Conservation (phyloP, 1,140 invertebrate genomes). For the Calephelis nemesis region DNA sequence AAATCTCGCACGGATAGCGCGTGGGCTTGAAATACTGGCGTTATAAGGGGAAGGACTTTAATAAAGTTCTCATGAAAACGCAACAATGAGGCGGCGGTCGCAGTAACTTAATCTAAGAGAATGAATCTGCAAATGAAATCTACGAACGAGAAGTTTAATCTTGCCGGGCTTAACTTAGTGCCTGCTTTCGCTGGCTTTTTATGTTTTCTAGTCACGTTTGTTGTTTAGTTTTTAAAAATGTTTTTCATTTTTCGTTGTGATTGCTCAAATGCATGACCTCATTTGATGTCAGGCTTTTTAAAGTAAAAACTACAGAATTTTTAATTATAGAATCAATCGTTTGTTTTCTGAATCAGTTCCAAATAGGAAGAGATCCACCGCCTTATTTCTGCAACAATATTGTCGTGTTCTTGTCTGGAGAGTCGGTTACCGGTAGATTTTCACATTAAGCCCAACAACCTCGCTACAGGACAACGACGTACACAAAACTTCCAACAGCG, state of each 20-base stretch:
- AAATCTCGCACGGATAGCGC: constrained; percentile 29
- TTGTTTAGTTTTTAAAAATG: constrained; percentile 25
- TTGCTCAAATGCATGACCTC: background rate
- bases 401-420: too few species aligned
- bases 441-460: too few species aligned
- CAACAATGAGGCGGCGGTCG: constrained; percentile 57
- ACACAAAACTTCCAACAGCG: too few species aligned
- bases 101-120: constrained; percentile 69
- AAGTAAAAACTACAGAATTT: too few species aligned
- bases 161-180: constrained; percentile 39
- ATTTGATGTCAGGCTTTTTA: background rate
- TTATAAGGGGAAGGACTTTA: constrained; percentile 56
- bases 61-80: constrained; percentile 66
- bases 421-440: too few species aligned
- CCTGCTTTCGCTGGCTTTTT: constrained; percentile 34
- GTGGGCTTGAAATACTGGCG: constrained; percentile 50
- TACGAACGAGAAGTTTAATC: constrained; percentile 56
- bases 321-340: too few species aligned
- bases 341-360: too few species aligned
- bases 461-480: too few species aligned
- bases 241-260: constrained; percentile 21
- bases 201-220: constrained; percentile 26
- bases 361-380: too few species aligned
- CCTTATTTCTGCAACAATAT: too few species aligned
- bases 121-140: constrained; percentile 70